Base-by-base conservation (phyloP, 2,888 invertebrate genomes). In the Tanypteryx hageni region DNA sequence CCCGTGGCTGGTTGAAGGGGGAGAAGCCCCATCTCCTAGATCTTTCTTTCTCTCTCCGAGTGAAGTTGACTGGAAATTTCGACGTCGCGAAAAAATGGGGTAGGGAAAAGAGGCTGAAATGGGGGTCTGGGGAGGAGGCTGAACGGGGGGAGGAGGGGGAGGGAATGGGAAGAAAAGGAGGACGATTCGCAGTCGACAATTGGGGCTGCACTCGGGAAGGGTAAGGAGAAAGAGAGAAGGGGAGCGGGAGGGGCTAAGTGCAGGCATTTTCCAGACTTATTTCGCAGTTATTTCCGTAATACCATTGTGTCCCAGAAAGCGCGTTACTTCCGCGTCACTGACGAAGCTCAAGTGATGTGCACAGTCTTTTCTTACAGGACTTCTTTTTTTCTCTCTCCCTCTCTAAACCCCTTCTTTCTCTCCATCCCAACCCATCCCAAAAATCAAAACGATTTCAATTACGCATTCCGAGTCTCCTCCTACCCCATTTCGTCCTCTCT, bases 21-120 rank as follows among this genome's bases (percentile, higher is more conserved):
- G 22, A 59, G 61, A 31, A 83, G 56, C 83, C 11, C 82, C 82
- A 22, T 31, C 86, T 61, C 59, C 59, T 27, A 22, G 59, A 59
- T 22, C 82, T 56, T 18, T 16, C 14, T 27, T 13, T 22, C 81
- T 22, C 76, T 76, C 76, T 31, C 82, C 44, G 59, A 68, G 86
- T 86, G 92, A 92, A 92, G 86, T 89, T 92, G 92, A 92, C 89
- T 92, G 92, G 92, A 92, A 92, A 92, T 92, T 92, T 58, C 57
- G 13, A 16, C 92, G 83, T 83, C 89, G 68, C 64, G 89, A 44
- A 68, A 89, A 68, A 64, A 64, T 76, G 27, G 27, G 76, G 76
- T 76, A 76, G 27, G 76, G 76, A 76, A 44, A 76, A 76, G 76
- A 76, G 76, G 76, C 8, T 59, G 61, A 22, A 22, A 56, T 64